These are phyloP conservation scores for Priapulus caudatus DNA, from an alignment of 2,888 invertebrate species.

Conservation along the genomic window DNA sequence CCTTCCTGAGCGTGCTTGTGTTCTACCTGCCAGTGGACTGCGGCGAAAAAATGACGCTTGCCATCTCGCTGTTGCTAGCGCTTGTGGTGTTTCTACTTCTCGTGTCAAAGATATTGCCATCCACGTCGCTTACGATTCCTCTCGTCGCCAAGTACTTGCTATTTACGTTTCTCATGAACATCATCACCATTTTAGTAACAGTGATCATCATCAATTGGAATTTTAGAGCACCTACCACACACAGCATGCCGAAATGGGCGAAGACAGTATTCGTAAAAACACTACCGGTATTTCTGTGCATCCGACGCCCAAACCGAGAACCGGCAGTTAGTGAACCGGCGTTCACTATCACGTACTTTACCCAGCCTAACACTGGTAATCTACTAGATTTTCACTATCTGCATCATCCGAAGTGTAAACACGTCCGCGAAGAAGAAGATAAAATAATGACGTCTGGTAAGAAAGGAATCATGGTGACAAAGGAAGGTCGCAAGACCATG, in stretches of 20 bases:
- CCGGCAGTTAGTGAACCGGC: too few species aligned
- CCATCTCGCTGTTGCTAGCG: constrained; percentile 96
- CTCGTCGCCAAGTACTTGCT: constrained; percentile 97
- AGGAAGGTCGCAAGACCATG: neutral
- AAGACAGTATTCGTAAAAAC: constrained; percentile 87
- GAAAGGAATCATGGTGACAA: neutral
- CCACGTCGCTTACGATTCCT: constrained; percentile 92
- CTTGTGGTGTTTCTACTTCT: constrained; percentile 97
- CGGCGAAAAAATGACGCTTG: constrained; percentile 73
- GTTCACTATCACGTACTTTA: neutral
- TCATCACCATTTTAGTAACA: constrained; percentile 95
- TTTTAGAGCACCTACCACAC: constrained; percentile 86
- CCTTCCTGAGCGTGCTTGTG: constrained; percentile 93
- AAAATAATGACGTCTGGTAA: neutral
- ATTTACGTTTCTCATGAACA: constrained; percentile 99
- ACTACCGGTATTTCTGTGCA: constrained; percentile 76
- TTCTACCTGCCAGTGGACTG: constrained; percentile 98
- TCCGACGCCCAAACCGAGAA: constrained; percentile 74
- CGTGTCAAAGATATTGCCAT: constrained; percentile 87
- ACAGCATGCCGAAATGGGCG: constrained; percentile 97
- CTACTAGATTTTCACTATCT: neutral
- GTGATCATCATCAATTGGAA: constrained; percentile 99
- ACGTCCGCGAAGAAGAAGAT: neutral
- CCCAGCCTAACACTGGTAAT: neutral
- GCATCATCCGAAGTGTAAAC: neutral